Conservation (phyloP, 1,140 invertebrate genomes). For the Halictus rubicundus region DNA sequence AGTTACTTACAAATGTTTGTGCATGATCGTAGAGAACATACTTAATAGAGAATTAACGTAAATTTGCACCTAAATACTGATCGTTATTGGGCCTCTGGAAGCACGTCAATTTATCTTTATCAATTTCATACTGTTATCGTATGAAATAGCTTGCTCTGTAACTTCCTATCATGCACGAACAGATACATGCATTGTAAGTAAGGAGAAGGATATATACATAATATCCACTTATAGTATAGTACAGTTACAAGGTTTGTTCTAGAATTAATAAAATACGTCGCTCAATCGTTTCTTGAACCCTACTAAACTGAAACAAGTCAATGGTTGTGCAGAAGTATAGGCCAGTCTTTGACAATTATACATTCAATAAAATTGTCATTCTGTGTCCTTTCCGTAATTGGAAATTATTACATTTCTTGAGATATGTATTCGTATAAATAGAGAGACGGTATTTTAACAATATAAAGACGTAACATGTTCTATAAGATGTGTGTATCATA, state of each 20-base stretch:
- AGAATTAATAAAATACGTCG: conserved; percentile 4
- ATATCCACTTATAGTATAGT: background rate
- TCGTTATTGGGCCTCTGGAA: conserved; percentile 51
- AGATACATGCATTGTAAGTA: conserved; percentile 26
- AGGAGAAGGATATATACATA: conserved; percentile 34
- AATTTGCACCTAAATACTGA: conserved; percentile 50
- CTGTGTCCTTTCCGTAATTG: background rate
- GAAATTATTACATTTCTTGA: background rate
- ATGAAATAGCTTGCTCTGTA: conserved; percentile 21
- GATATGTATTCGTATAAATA: conserved; percentile 10
- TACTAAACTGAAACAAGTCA: conserved; percentile 33
- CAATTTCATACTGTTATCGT: conserved; percentile 25
- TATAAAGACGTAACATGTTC: background rate
- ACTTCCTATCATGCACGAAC: conserved; percentile 15
- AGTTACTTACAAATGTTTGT: background rate
- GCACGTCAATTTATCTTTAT: conserved; percentile 46
- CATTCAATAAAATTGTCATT: conserved; percentile 23
- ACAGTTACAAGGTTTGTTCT: conserved; percentile 37
- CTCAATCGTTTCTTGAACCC: conserved; percentile 7
- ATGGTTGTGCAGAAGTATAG: conserved; percentile 35
- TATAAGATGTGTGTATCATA: background rate
- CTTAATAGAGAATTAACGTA: conserved; percentile 28
- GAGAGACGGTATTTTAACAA: conserved; percentile 10
- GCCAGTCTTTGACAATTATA: conserved; percentile 54
- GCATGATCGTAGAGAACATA: conserved; percentile 31